Evolutionary conservation across 2,888 invertebrate genomes (phyloP).

Genomic region (Phania funesta): DNA sequence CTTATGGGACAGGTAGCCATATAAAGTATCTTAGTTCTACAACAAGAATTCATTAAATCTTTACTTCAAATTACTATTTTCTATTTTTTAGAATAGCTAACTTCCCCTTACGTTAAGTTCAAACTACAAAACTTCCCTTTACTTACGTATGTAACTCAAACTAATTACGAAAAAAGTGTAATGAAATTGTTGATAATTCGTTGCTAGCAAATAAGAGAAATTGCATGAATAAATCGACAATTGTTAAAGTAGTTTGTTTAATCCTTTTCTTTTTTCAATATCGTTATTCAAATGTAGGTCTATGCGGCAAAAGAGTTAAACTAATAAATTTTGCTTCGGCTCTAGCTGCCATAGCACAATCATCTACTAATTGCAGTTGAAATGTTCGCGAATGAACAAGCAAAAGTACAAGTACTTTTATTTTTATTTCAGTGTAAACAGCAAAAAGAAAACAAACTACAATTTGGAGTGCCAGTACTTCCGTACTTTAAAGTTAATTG

Average conservation of each 20-base stretch:
- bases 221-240: background rate
- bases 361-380: slow-evolving; percentile 6
- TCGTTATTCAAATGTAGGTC: slow-evolving; percentile 20
- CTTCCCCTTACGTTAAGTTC: no score
- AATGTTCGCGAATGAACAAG: background rate
- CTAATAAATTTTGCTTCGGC: slow-evolving; percentile 1
- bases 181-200: slow-evolving; percentile 32
- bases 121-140: background rate
- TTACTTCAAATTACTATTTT: no score
- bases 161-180: background rate
- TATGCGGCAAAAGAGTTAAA: slow-evolving; percentile 26
- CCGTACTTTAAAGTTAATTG: slow-evolving; percentile 65
- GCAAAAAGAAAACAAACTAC: slow-evolving; percentile 36
- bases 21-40: background rate
- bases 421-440: slow-evolving; percentile 10
- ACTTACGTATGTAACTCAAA: slow-evolving; percentile 3
- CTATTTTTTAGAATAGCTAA: no score
- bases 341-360: slow-evolving; percentile 5
- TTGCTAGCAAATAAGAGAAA: background rate
- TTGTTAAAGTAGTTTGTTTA: slow-evolving; percentile 1
- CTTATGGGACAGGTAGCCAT: no score
- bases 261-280: background rate
- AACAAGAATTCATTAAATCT: background rate
- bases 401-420: slow-evolving; percentile 1
- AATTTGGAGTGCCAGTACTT: slow-evolving; percentile 52